Evolutionary conservation across 2,888 invertebrate species (phyloP).

Genomic region (Drosophila neutralis): DNA sequence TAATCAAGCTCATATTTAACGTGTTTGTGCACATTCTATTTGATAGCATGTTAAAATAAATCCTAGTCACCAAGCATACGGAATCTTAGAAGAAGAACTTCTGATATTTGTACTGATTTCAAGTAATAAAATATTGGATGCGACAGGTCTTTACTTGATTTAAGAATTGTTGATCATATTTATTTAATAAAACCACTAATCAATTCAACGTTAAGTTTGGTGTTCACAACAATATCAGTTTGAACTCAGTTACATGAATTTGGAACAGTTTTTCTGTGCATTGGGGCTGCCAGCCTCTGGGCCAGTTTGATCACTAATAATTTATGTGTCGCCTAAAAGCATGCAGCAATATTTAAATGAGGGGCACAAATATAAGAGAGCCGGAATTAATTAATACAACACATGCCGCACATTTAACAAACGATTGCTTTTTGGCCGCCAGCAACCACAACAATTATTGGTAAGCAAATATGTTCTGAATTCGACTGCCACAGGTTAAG

Average conservation of each 20-base stretch:
- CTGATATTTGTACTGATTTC: neutral
- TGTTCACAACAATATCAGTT: neutral
- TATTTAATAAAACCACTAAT: neutral
- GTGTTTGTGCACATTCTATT: neutral
- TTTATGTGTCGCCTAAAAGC: slow-evolving; percentile 28
- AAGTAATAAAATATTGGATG: neutral
- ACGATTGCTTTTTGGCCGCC: slow-evolving; percentile 6
- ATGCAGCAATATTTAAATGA: slow-evolving; percentile 23
- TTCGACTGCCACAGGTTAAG: neutral
- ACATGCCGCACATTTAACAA: slow-evolving; percentile 11
- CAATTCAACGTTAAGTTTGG: neutral
- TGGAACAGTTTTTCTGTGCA: neutral
- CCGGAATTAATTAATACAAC: slow-evolving; percentile 24
- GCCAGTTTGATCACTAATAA: neutral
- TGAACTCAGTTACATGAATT: neutral
- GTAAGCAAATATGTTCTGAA: neutral
- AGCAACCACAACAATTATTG: slow-evolving; percentile 3
- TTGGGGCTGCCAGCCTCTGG: neutral
- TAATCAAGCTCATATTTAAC: neutral
- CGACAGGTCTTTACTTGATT: neutral
- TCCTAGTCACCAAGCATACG: too few species aligned
- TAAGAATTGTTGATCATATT: neutral
- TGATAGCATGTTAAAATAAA: neutral
- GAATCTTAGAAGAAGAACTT: too few species aligned
- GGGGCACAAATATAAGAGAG: neutral